These are phyloP conservation scores for Zaprionus obscuricornis DNA, from an alignment of 2,888 invertebrate genomes.

Conservation along the genomic window DNA sequence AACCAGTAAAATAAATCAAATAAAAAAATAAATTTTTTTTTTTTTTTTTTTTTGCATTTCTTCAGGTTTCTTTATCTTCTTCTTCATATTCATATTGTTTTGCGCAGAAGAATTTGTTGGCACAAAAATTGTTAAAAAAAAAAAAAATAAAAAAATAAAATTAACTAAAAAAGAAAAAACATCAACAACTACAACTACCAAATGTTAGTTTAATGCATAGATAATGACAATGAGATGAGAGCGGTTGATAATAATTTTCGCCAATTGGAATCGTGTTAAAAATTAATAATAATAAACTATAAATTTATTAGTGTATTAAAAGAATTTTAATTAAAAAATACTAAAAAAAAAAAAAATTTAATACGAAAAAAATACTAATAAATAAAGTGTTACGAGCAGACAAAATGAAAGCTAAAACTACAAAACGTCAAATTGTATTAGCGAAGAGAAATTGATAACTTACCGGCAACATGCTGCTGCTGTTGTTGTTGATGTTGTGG, in stretches of 20 bases:
- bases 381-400: slow-evolving; percentile 32
- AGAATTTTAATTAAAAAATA: slow-evolving; percentile 28
- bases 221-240: slow-evolving; percentile 32
- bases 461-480: slow-evolving; percentile 47
- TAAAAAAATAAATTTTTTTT: slow-evolving; percentile 14
- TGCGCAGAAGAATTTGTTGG: slow-evolving; percentile 38
- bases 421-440: slow-evolving; percentile 31
- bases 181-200: slow-evolving; percentile 29
- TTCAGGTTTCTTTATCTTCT: no score
- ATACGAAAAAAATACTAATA: slow-evolving; percentile 28
- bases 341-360: slow-evolving; percentile 4
- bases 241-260: slow-evolving; percentile 7
- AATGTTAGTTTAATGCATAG: slow-evolving; percentile 33
- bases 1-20: slow-evolving; percentile 43
- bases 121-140: slow-evolving; percentile 32
- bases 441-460: slow-evolving; percentile 6
- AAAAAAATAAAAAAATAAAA: not conserved
- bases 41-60: slow-evolving; percentile 24
- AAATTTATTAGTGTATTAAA: slow-evolving; percentile 27
- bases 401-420: slow-evolving; percentile 43
- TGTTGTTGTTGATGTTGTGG: slow-evolving; percentile 52
- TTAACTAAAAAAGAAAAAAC: slow-evolving; percentile 22
- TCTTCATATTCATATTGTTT: no score
- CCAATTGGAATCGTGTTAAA: slow-evolving; percentile 37
- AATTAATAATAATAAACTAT: slow-evolving; percentile 6